A percentile compares a stretch with the other conserved stretches of the same genome.
phyloP scores from a whole-genome alignment of 2,888 invertebrate genomes.

The Orthosia gothica region DNA sequence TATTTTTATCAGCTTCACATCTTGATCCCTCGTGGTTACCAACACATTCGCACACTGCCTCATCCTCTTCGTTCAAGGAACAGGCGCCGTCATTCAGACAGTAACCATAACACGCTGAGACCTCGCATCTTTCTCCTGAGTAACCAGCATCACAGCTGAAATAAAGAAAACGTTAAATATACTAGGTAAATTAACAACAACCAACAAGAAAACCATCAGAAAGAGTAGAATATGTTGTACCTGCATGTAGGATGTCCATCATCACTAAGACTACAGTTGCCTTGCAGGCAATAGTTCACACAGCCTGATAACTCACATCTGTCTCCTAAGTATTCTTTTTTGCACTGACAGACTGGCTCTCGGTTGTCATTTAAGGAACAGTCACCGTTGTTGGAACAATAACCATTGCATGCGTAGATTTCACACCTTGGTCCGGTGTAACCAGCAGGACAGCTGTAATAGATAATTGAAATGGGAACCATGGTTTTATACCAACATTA shows the following conservation, averaged over 20 bases:
- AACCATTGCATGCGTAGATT: neutral
- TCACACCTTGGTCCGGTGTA: neutral
- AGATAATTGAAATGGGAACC: neutral
- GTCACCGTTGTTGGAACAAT: neutral
- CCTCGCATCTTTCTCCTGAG: neutral
- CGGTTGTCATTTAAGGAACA: neutral
- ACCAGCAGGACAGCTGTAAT: neutral
- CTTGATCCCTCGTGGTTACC: too few relatives aligned
- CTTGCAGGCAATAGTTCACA: neutral
- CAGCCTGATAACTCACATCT: neutral
- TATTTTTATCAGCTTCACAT: too few relatives aligned
- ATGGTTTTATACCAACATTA: constrained; percentile 36
- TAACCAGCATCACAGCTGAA: neutral
- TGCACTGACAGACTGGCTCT: neutral
- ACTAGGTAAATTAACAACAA: neutral
- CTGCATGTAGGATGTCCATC: neutral
- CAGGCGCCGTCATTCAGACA: too few relatives aligned
- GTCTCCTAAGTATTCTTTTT: neutral
- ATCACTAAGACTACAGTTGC: neutral
- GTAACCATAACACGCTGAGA: too few relatives aligned
- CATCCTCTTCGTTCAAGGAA: too few relatives aligned
- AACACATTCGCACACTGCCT: too few relatives aligned
- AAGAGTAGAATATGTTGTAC: neutral
- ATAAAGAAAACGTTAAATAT: neutral
- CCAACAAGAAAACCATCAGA: neutral